Base-by-base conservation (phyloP, 2,113 vertebrate species). In the Odobenus rosmarus region DNA sequence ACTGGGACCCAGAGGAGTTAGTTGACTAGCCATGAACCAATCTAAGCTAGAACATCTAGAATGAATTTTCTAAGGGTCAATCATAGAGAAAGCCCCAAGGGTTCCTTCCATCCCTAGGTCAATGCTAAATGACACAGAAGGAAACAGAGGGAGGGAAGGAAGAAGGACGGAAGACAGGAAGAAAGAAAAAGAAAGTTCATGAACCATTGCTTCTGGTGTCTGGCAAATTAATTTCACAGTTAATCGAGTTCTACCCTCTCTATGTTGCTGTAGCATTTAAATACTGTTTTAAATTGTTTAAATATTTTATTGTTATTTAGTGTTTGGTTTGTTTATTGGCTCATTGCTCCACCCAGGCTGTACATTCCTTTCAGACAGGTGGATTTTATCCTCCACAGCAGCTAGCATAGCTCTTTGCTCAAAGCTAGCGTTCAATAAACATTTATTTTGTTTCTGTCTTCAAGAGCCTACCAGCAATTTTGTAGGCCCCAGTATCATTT, bases 371-470 rank as follows among this genome's bases (percentile, higher is more conserved):
- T 28, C 57, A 72, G 51, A 57, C 55, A 57, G 42, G 79, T 14
- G 24, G 33, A 49, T 61, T 24, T 42, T 13, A 7, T 21, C 26
- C n/a, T 81, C 67, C 7, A 3, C 21, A 19, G 39, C 5, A 11
- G 11, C 83, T 23, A 16, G 53, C 39, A 51, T 11, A 12, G 57
- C 15, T 23, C 72, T 79, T 61, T 57, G 31, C 57, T 59, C 72
- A 23, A 7, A 88, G 62, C 36, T 24, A 10, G 59, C 49, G 3
- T 19, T 79, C 80, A 62, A 24, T 49, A 42, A 91, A 24, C n/a
- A 51, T 26, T 77, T 46, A 36, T 72, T 82, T 94, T 26, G 31
- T 90, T 59, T 93, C 59, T 93, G 28, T 46, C 59, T 92, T 72
- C 31, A 53, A 59, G 2, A 72, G 64, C 13, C 15, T 53, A 16